phyloP scores from a whole-genome alignment of 2,113 vertebrate species.

The Leucosticte australis region DNA sequence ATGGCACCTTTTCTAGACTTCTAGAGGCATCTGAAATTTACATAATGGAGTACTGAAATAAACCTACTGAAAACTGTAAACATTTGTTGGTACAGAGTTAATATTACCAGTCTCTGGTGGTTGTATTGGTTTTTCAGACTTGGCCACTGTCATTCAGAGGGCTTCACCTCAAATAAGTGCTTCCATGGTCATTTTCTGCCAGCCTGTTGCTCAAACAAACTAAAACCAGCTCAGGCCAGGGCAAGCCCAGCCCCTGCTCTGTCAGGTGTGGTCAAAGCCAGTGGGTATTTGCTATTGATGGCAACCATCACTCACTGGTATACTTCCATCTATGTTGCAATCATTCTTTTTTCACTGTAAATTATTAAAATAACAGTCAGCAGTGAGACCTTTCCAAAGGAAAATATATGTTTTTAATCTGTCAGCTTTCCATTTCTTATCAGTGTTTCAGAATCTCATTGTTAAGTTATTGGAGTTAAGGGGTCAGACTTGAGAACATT shows the following conservation, averaged over 20 bases:
- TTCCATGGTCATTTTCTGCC: not conserved
- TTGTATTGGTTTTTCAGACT: not conserved
- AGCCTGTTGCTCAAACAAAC: not conserved
- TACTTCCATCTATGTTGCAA: not conserved
- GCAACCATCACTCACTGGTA: not conserved
- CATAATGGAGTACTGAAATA: not conserved
- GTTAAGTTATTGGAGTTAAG: not conserved
- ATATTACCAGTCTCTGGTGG: not conserved
- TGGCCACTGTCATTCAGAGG: not conserved
- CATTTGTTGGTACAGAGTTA: not conserved
- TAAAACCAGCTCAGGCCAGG: not conserved
- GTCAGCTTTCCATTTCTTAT: not conserved
- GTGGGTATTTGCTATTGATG: not conserved
- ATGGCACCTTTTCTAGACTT: not conserved
- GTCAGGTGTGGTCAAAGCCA: not conserved
- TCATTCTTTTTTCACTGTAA: not conserved
- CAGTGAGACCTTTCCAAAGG: not conserved
- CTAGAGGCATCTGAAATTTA: not conserved
- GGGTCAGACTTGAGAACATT: not conserved
- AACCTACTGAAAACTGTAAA: not conserved
- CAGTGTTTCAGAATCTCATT: not conserved
- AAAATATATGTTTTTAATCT: not conserved
- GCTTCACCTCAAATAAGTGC: not conserved
- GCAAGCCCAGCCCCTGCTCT: not conserved
- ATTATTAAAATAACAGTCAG: not conserved